A percentile compares a stretch with the other conserved stretches of the same genome.
phyloP scores from a whole-genome alignment of 2,797 vertebrate genomes.

The Cryptoprocta ferox region DNA sequence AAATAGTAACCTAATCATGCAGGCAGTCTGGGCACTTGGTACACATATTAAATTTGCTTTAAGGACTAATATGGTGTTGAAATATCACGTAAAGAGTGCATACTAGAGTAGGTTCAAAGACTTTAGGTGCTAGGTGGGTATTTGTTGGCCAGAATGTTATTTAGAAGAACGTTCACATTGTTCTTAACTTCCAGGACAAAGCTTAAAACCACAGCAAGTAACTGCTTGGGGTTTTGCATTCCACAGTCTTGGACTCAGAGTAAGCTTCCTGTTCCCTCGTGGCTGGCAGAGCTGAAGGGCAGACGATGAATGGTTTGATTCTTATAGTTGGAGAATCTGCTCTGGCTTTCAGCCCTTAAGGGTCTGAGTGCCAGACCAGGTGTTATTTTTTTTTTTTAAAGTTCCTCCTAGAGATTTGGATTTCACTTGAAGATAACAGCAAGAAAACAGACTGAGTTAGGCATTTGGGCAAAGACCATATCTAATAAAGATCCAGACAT shows the following conservation, averaged over 20 bases:
- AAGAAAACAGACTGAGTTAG: neutral
- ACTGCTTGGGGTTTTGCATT: conserved; percentile 59
- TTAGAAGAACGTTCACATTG: conserved; percentile 43
- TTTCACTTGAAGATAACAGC: conserved; percentile 33
- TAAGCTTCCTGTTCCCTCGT: conserved; percentile 45
- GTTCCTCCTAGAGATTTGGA: conserved; percentile 48
- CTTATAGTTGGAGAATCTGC: conserved; percentile 37
- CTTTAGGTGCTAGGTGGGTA: conserved; percentile 6
- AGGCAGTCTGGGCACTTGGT: neutral
- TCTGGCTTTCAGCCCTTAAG: conserved; percentile 38
- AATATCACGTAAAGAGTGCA: neutral
- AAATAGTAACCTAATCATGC: conserved; percentile 55
- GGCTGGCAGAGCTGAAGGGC: conserved; percentile 25
- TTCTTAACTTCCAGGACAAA: conserved; percentile 47
- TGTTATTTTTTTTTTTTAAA: neutral
- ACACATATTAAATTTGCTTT: conserved; percentile 17
- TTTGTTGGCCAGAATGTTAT: conserved; percentile 21
- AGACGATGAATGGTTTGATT: conserved; percentile 58
- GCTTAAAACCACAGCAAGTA: conserved; percentile 53
- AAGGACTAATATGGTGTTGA: conserved; percentile 31
- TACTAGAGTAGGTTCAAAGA: neutral
- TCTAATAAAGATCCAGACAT: neutral
- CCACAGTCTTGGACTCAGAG: neutral
- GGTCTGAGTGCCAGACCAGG: conserved; percentile 65
- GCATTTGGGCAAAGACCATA: neutral